Evolutionary conservation across 2,888 invertebrate species (phyloP).

Genomic region (Metacarcinus magister): DNA sequence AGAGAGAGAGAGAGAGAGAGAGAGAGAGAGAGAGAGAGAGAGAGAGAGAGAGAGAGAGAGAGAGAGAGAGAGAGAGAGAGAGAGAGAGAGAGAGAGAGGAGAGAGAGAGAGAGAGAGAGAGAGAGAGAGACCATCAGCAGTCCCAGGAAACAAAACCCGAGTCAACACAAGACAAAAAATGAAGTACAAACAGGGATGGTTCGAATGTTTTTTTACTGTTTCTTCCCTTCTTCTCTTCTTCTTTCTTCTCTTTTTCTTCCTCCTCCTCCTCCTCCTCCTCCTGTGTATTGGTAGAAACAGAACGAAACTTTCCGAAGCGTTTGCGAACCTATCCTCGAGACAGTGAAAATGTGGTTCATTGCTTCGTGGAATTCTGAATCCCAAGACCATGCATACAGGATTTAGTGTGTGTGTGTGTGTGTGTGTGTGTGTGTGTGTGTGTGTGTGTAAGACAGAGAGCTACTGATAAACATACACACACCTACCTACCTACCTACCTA

Average conservation of each 20-base stretch:
- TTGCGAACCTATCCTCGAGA: background rate
- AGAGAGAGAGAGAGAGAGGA: too few species aligned
- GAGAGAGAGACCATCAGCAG: background rate
- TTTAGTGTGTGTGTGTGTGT: background rate
- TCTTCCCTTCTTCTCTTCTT: background rate
- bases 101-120: conserved; percentile 42
- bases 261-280: conserved; percentile 12
- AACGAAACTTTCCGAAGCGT: background rate
- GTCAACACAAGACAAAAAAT: conserved; percentile 40
- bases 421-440: too few species aligned
- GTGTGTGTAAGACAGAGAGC: background rate
- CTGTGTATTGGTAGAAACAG: background rate
- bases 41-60: background rate
- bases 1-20: conserved; percentile 53
- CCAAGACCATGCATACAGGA: background rate
- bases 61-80: background rate
- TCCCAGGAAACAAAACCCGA: conserved; percentile 56
- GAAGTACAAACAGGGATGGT: conserved; percentile 9
- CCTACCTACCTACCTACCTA: too few species aligned
- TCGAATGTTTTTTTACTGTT: background rate
- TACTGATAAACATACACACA: background rate
- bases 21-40: background rate
- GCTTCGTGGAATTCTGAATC: background rate
- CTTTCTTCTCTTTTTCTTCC: background rate
- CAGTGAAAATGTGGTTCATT: background rate